Evolutionary conservation across 2,888 invertebrate species (phyloP).

Genomic region (Hirtodrosophila confusa): DNA sequence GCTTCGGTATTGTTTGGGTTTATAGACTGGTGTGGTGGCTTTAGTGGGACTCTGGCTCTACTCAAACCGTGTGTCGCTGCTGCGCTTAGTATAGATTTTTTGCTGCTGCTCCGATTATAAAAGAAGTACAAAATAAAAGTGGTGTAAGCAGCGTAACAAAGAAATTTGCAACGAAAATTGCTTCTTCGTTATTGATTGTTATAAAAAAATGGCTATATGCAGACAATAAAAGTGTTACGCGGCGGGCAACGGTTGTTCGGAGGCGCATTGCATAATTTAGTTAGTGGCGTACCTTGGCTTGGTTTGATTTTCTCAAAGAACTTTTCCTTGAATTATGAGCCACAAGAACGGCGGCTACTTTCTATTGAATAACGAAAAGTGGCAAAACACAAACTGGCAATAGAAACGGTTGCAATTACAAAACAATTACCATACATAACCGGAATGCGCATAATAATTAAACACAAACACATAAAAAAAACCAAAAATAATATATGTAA

Average conservation of each 20-base stretch:
- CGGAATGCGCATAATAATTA: constrained; percentile 61
- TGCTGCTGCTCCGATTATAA: constrained; percentile 30
- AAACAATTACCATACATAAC: constrained; percentile 28
- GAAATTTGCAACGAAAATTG: constrained; percentile 11
- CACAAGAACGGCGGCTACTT: constrained; percentile 23
- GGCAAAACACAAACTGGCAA: constrained; percentile 14
- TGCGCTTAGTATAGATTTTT: constrained; percentile 59
- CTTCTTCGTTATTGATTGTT: constrained; percentile 37
- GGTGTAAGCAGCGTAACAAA: constrained; percentile 31
- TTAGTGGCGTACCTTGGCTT: constrained; percentile 10
- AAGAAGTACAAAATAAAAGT: constrained; percentile 28
- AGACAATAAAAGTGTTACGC: constrained; percentile 32
- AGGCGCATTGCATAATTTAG: constrained; percentile 55
- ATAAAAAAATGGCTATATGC: constrained; percentile 9
- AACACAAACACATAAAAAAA: constrained; percentile 28
- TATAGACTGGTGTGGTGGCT: constrained; percentile 47
- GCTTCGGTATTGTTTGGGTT: constrained; percentile 29
- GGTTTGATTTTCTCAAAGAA: constrained; percentile 22
- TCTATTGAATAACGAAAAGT: constrained; percentile 23
- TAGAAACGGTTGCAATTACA: constrained; percentile 5
- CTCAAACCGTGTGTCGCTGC: constrained; percentile 31
- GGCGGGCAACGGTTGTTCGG: constrained; percentile 25
- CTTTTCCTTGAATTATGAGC: constrained; percentile 21
- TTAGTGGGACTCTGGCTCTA: constrained; percentile 34
- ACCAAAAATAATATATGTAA: constrained; percentile 54